A percentile compares a stretch with the other conserved stretches of the same genome.
phyloP scores from a whole-genome alignment of 2,797 vertebrate genomes.

The Anabacerthia variegaticeps region DNA sequence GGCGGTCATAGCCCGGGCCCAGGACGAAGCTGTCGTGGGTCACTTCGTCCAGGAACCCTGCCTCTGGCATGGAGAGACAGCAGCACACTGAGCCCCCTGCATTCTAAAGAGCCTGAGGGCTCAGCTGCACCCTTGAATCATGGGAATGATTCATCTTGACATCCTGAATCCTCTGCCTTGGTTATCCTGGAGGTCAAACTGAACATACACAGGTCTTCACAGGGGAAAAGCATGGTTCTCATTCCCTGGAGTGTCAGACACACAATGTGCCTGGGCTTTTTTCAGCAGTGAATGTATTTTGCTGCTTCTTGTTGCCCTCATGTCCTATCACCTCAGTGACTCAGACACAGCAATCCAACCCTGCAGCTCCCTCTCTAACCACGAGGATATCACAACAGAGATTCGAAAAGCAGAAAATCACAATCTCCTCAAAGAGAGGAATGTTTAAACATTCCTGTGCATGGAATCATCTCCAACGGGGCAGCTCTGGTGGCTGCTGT shows the following conservation, averaged over 20 bases:
- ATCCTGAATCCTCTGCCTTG: not conserved
- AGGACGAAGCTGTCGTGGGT: slow-evolving; percentile 83
- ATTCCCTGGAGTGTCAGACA: not conserved
- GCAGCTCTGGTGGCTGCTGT: not conserved
- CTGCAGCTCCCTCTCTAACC: not conserved
- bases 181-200: not conserved
- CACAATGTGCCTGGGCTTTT: not conserved
- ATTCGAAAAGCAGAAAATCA: not conserved
- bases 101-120: not conserved
- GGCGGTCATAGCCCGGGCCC: slow-evolving; percentile 92
- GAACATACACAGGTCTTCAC: not conserved
- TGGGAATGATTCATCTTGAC: not conserved
- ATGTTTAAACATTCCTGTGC: rapidly evolving
- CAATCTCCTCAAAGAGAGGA: not conserved
- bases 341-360: not conserved
- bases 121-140: not conserved
- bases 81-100: not conserved
- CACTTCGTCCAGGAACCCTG: slow-evolving; percentile 90
- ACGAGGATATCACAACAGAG: rapidly evolving
- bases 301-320: not conserved
- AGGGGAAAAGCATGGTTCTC: not conserved
- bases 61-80: slow-evolving; percentile 73
- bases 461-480: rapidly evolving
- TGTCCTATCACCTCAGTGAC: not conserved
- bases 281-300: not conserved